Evolutionary conservation across 2,888 invertebrate genomes (phyloP).

Genomic region (Xanthorhoe spadicearia): DNA sequence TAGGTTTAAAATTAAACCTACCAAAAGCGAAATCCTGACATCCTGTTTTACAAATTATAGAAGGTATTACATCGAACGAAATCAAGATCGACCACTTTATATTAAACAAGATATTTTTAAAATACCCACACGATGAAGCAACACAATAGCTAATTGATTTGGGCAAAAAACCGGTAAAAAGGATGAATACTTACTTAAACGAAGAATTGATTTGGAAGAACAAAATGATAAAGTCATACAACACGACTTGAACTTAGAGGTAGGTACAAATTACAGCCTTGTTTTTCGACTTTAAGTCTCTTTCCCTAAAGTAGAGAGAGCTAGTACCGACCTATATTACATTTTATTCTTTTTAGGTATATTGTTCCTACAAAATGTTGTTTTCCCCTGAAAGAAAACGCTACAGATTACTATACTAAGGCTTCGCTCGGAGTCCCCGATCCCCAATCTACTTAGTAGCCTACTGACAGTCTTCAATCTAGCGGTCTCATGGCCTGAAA

Average conservation of each 20-base stretch:
- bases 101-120: neutral
- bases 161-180: too few relatives aligned
- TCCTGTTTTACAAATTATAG: neutral
- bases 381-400: constrained; percentile 61
- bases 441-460: constrained; percentile 63
- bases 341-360: neutral
- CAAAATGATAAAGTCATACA: too few relatives aligned
- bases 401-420: constrained; percentile 70
- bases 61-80: neutral
- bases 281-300: too few relatives aligned
- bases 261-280: too few relatives aligned
- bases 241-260: too few relatives aligned
- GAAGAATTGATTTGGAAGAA: too few relatives aligned
- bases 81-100: constrained; percentile 1
- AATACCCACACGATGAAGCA: neutral
- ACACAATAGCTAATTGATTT: neutral
- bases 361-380: constrained; percentile 53
- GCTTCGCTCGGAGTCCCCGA: constrained; percentile 66
- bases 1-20: neutral
- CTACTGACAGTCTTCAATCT: constrained; percentile 52
- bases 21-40: neutral
- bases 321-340: too few relatives aligned
- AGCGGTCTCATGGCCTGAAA: constrained; percentile 35
- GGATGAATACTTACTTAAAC: too few relatives aligned
- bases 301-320: too few relatives aligned